A percentile compares a stretch with the other conserved stretches of the same genome.
These are phyloP conservation scores for Odiellus spinosus DNA, from an alignment of 2,888 invertebrate genomes.

Conservation along the genomic window DNA sequence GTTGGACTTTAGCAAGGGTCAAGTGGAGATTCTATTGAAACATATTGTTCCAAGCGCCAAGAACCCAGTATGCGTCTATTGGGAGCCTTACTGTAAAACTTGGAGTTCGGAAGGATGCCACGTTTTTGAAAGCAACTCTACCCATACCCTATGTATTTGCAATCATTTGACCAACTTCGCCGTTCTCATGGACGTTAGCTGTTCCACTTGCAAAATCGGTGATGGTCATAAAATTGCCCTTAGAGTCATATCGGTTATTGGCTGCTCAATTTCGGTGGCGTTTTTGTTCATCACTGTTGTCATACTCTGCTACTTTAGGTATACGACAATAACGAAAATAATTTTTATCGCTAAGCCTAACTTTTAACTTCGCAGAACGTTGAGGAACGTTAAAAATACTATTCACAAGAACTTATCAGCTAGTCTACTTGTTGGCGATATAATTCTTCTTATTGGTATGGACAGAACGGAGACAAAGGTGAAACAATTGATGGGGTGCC, in stretches of 20 bases:
- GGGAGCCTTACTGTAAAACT: constrained; percentile 1
- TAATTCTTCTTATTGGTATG: constrained; percentile 12
- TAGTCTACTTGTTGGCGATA: constrained; percentile 11
- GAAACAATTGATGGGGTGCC: too few species aligned
- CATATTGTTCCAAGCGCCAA: too few species aligned
- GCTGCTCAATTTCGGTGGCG: constrained; percentile 8
- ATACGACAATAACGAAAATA: not conserved
- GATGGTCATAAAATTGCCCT: constrained; percentile 5
- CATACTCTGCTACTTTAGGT: constrained; percentile 7
- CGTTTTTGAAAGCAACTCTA: constrained; percentile 4
- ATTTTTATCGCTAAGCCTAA: not conserved
- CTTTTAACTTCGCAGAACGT: too few species aligned
- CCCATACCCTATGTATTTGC: constrained; percentile 8
- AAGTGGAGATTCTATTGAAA: too few species aligned
- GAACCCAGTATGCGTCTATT: too few species aligned
- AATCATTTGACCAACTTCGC: constrained; percentile 13
- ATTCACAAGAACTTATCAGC: constrained; percentile 15
- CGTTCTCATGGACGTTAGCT: constrained; percentile 10
- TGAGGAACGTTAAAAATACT: constrained; percentile 11
- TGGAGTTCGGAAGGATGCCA: constrained; percentile 10
- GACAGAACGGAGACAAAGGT: constrained; percentile 15
- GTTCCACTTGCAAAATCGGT: constrained; percentile 1
- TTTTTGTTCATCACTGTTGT: constrained; percentile 7
- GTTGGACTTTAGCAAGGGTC: too few species aligned
- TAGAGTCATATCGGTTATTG: constrained; percentile 9